These are phyloP conservation scores for Microcebus lehilahytsara DNA, from an alignment of 2,113 vertebrate genomes.

Conservation along the genomic window DNA sequence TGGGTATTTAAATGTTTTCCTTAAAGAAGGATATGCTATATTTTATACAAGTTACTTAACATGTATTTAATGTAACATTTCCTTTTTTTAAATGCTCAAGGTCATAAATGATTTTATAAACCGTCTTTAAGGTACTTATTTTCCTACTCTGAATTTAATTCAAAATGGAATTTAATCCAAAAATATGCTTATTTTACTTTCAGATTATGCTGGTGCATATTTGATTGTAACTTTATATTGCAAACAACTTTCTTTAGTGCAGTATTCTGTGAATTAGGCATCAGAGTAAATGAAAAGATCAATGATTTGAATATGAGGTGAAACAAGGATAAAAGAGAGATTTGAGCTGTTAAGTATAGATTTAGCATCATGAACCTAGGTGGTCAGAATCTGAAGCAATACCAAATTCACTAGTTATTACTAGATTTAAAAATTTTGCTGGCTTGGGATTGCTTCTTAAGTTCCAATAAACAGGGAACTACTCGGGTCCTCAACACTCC, in stretches of 20 bases:
- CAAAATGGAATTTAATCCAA: neutral
- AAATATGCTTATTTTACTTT: neutral
- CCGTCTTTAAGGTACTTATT: constrained; percentile 1
- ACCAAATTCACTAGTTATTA: neutral
- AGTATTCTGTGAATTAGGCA: neutral
- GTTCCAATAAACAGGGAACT: neutral
- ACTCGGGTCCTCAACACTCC: neutral
- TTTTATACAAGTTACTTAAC: neutral
- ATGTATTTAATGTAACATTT: neutral
- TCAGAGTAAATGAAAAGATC: neutral
- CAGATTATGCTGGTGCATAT: neutral
- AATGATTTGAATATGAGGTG: neutral
- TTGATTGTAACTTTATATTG: neutral
- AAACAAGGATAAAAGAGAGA: neutral
- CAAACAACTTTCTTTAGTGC: neutral
- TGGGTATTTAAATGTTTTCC: neutral
- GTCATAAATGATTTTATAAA: constrained; percentile 10
- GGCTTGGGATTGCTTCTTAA: neutral
- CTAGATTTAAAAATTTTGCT: neutral
- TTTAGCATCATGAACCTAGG: neutral
- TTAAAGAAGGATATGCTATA: neutral
- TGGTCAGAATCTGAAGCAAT: neutral
- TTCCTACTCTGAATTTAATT: neutral
- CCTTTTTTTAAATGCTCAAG: neutral
- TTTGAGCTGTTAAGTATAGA: neutral